Evolutionary conservation across 2,113 vertebrate genomes (phyloP), one percentile per base, ranked within the genome.

Genomic region (Corythoichthys intestinalis): DNA sequence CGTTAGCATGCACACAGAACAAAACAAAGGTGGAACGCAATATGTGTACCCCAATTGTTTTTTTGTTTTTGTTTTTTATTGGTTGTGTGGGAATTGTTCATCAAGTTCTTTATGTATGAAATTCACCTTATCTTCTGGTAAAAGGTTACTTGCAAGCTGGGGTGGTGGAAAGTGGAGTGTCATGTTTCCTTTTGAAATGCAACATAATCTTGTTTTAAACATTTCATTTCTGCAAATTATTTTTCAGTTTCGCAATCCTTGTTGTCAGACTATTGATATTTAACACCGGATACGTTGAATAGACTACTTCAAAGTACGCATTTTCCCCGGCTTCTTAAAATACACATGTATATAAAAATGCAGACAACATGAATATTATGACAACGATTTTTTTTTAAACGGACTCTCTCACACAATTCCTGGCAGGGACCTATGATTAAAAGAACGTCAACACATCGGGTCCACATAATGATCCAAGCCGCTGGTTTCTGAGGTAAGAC

Each of bases 21-120:
- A 72, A 72, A 86, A 87, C 77, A 86, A 84, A 71, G 65, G 15
- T 13, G 39, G 2, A 58, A 54, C 4, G 8, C 39, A 71, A 10
- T 73, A 72, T 47, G 8, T 35, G 34, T 10, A 6, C 34, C 56
- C 20, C 20, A 28, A 28, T 28, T 28, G 20, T n/a, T 2, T 62
- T 44, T n/a, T 13, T 11, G 17, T 28, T 20, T n/a, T n/a, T 14
- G 34, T 44, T 28, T 28, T 28, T 15, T 17, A 8, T 15, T 53
- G 7, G 17, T 53, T 15, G 15, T 49, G 17, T 8, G 20, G 53
- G 20, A 34, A 13, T 58, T 58, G 56, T 13, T 58, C 4, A 58
- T 58, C 34, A 37, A 1, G 5, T 57, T 57, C 11, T 13, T 57
- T 7, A 61, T 20, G 10, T 59, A 38, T 59, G 41, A 41, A 13